A percentile compares a stretch with the other conserved stretches of the same genome.
phyloP scores from a whole-genome alignment of 2,888 invertebrate species.

The Melanostoma mellinum region DNA sequence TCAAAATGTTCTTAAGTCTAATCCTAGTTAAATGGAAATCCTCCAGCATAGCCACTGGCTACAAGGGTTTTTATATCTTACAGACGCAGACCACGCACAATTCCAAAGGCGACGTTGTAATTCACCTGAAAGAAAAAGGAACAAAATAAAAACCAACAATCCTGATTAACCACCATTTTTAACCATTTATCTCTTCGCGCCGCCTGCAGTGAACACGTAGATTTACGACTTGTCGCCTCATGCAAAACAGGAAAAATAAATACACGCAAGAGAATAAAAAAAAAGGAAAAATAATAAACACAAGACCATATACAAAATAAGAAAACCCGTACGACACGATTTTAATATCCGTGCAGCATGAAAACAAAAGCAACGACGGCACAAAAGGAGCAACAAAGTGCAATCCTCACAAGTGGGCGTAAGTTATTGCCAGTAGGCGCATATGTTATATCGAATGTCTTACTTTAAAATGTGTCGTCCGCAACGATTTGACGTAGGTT shows the following conservation, averaged over 20 bases:
- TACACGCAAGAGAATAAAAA: background rate
- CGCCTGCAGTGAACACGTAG: conserved; percentile 71
- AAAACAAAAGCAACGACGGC: conserved; percentile 43
- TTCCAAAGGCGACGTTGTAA: conserved; percentile 68
- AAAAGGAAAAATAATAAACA: conserved; percentile 20
- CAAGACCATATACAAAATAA: conserved; percentile 33
- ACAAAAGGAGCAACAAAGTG: conserved; percentile 30
- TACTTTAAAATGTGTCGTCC: conserved; percentile 70
- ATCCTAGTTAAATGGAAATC: no score
- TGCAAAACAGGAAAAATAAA: conserved; percentile 55
- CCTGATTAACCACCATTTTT: conserved; percentile 73
- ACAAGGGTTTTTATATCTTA: conserved; percentile 31
- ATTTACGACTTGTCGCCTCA: conserved; percentile 73
- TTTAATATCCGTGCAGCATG: conserved; percentile 58
- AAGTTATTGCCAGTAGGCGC: conserved; percentile 71
- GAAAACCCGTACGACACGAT: conserved; percentile 51
- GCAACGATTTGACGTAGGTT: conserved; percentile 13
- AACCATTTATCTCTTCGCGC: conserved; percentile 64
- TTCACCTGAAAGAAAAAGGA: conserved; percentile 56
- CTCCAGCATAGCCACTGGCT: no score
- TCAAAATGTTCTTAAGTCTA: no score
- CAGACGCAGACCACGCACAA: conserved; percentile 71
- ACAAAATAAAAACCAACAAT: conserved; percentile 29
- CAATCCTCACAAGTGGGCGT: conserved; percentile 68
- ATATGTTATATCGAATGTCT: conserved; percentile 71